Percentiles rank a stretch among this genome's conserved stretches.
Conservation (phyloP, 2,113 vertebrate species). For the Odontesthes bonariensis region DNA sequence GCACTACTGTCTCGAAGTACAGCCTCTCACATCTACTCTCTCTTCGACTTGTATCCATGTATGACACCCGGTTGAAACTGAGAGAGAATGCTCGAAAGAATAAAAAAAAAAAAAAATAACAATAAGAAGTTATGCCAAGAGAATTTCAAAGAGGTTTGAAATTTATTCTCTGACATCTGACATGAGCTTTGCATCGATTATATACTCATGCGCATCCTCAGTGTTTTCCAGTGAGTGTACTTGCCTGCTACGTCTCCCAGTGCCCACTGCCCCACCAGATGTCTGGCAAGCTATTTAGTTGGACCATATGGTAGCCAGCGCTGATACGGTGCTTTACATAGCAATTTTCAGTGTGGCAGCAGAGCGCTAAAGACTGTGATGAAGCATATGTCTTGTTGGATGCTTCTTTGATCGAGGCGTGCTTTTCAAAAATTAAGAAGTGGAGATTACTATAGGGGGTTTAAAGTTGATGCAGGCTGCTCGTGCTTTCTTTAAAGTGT, state of each 20-base stretch:
- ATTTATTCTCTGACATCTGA: conserved; percentile 21
- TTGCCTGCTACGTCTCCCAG: conserved; percentile 39
- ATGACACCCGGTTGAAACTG: neutral
- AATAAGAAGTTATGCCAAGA: neutral
- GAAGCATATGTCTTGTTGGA: conserved; percentile 39
- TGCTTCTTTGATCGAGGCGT: conserved; percentile 32
- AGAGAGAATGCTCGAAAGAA: neutral
- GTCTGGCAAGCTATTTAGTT: conserved; percentile 54
- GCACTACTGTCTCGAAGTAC: too few species aligned
- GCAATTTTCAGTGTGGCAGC: conserved; percentile 34
- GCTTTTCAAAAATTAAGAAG: conserved; percentile 13
- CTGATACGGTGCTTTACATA: conserved; percentile 57
- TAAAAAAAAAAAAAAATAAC: neutral
- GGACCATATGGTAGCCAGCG: conserved; percentile 61
- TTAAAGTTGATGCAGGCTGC: neutral
- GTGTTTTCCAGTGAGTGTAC: conserved; percentile 18
- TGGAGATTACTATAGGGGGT: neutral
- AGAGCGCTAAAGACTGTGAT: conserved; percentile 28
- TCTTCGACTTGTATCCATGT: neutral
- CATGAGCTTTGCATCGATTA: conserved; percentile 26
- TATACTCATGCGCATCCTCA: conserved; percentile 23
- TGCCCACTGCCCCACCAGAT: conserved; percentile 62
- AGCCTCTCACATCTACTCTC: neutral
- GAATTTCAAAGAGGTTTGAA: conserved; percentile 24
- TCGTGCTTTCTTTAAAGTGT: neutral